Evolutionary conservation across 2,888 invertebrate genomes (phyloP), one percentile per base, ranked within the genome.

Genomic region (Apodemia mormo): DNA sequence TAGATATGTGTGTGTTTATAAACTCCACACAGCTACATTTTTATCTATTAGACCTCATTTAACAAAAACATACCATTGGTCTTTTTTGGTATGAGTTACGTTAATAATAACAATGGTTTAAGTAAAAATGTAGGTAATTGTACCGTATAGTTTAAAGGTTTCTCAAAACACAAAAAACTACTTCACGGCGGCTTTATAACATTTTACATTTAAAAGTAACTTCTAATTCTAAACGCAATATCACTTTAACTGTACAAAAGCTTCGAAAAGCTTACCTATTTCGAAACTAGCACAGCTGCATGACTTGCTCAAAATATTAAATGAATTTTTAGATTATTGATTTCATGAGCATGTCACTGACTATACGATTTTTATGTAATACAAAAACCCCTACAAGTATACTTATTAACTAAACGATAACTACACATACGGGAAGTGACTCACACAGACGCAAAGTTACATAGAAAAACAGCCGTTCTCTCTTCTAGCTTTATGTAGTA

Each of bases 401-500:
- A 81, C 75, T 71, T 76, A 79, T 81, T 83, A 78, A 81, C 37
- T 64, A 81, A 22, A 84, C 86, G 80, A 81, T 82, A 87, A 87
- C 87, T 90, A 90, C 89, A 88, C 86, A 81, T 88, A 90, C 89
- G 88, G 87, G 87, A 88, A 88, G 86, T 83, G 68, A 85, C 87
- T 2, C 90, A 91, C 90, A 92, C 92, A 65, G 70, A 54, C 75
- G 73, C 80, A 82, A 75, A 81, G 80, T 90, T 89, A 90, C 87
- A 90, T 91, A 92, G 90, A 90, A 90, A 89, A 91, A 89, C 90
- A 87, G 87, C 87, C 87, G 88, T 86, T 88, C 88, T 84, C 84
- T 81, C 84, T 83, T 84, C 83, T 87, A 85, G 82, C 82, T 82
- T 85, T 84, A 85, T 79, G 79, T 85, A 82, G 74, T 86, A 88